Base-by-base conservation (phyloP, 2,888 invertebrate genomes). In the Diploptera punctata region DNA sequence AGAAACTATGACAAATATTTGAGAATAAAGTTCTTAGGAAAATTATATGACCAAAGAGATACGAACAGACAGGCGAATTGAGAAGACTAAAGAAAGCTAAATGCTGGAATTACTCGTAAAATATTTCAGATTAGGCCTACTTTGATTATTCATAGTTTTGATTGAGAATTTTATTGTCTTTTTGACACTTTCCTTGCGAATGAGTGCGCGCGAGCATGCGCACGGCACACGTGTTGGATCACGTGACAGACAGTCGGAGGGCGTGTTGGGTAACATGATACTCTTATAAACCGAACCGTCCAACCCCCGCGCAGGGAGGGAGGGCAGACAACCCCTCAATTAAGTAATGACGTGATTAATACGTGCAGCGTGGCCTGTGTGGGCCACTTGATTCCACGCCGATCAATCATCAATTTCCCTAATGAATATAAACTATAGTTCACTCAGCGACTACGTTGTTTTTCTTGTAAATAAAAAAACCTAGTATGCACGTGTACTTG, bases 321-420 rank as follows among this genome's bases (percentile, higher is more conserved):
- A 44, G 65, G 65, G 44, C 62, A 62, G 65, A 47, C n/a, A 65
- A 65, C 65, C 65, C 65, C 65, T 65, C 65, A 65, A 65, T 65
- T 65, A 65, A 65, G 65, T 65, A 65, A 65, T 65, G 65, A 65
- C 65, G 65, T 65, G 65, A 65, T 65, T 65, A 65, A 65, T 65
- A 65, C 65, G 44, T 29, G 44, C 47, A 16, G 26, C 62, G 62
- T 62, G 62, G 31, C 10, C 47, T 4, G 3, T 33, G 33, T 47
- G 47, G 3, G 10, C 7, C 57, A 57, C n/a, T 47, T 29, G 54
- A 21, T 26, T 54, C 54, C 54, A 67, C 19, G 24, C 29, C 44
- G 44, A 69, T 69, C 69, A 69, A 69, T 69, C 69, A 69, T 69
- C 69, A 69, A 69, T 69, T 69, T 69, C 57, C 69, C 69, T 69